phyloP scores from a whole-genome alignment of 2,888 invertebrate genomes.

The Aelia acuminata region DNA sequence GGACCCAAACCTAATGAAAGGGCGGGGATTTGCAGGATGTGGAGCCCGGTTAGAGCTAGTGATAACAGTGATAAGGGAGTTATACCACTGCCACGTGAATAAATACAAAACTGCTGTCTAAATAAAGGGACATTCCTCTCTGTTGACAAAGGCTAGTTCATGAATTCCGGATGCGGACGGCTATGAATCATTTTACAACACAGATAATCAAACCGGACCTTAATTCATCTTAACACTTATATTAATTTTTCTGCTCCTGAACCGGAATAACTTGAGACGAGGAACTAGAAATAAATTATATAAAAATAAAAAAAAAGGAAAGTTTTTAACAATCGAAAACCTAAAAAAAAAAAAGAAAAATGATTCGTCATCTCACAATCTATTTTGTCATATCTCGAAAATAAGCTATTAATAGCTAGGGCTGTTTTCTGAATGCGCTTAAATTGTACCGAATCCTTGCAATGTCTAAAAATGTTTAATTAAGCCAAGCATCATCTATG shows the following conservation, averaged over 20 bases:
- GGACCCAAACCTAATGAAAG: neutral
- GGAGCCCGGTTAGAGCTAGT: neutral
- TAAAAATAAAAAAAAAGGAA: too few relatives aligned
- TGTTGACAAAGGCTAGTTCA: neutral
- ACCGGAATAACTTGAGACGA: neutral
- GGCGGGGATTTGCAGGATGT: neutral
- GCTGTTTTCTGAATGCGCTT: too few relatives aligned
- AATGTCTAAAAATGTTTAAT: too few relatives aligned
- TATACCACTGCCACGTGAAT: neutral
- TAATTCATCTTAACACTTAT: neutral
- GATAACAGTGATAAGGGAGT: slow-evolving; percentile 1
- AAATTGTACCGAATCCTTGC: too few relatives aligned
- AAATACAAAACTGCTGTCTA: slow-evolving; percentile 10
- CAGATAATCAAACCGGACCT: neutral
- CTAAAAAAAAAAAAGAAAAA: too few relatives aligned
- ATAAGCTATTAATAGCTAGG: too few relatives aligned
- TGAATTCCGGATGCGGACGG: neutral
- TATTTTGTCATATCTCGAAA: too few relatives aligned
- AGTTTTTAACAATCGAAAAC: too few relatives aligned
- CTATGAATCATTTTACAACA: neutral
- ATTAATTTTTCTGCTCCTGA: neutral
- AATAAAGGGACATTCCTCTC: slow-evolving; percentile 5
- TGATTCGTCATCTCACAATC: too few relatives aligned
- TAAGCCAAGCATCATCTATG: too few relatives aligned
- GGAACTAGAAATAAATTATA: too few relatives aligned